These are phyloP conservation scores for Tetrao urogallus DNA, from an alignment of 2,113 vertebrate species.

Conservation along the genomic window DNA sequence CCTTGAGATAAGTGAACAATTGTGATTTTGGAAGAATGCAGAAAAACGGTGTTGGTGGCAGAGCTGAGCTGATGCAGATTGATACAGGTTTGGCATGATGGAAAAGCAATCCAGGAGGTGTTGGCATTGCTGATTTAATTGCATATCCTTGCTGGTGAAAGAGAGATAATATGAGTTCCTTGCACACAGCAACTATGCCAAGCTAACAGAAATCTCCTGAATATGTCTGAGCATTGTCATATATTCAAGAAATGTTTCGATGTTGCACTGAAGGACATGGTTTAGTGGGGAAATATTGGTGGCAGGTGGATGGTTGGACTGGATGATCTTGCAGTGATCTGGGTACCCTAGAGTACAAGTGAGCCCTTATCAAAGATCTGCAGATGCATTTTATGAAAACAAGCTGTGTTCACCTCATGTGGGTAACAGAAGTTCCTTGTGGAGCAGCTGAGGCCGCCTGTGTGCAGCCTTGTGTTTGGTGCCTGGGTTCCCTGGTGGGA, in stretches of 20 bases:
- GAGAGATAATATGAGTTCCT: background rate
- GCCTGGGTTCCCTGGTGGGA: background rate
- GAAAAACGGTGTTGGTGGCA: fast-evolving
- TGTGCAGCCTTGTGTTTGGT: background rate
- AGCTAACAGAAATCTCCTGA: background rate
- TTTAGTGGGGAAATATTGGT: too few species aligned
- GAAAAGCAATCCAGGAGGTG: background rate
- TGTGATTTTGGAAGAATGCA: background rate
- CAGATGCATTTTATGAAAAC: background rate
- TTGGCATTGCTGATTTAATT: background rate
- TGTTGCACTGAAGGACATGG: too few species aligned
- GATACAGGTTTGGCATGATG: background rate
- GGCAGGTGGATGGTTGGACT: too few species aligned
- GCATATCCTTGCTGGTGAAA: background rate
- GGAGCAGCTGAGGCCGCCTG: background rate
- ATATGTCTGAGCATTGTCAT: background rate
- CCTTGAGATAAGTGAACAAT: background rate
- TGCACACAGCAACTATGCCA: background rate
- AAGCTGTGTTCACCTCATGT: background rate
- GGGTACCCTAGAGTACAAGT: background rate
- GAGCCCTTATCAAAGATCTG: background rate
- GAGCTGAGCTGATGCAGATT: background rate
- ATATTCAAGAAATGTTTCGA: too few species aligned
- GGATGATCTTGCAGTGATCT: background rate
- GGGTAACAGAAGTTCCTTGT: background rate